A percentile compares a stretch with the other conserved stretches of the same genome.
Evolutionary conservation across 2,888 invertebrate species (phyloP).

Genomic region (Leptinotarsa juncta): DNA sequence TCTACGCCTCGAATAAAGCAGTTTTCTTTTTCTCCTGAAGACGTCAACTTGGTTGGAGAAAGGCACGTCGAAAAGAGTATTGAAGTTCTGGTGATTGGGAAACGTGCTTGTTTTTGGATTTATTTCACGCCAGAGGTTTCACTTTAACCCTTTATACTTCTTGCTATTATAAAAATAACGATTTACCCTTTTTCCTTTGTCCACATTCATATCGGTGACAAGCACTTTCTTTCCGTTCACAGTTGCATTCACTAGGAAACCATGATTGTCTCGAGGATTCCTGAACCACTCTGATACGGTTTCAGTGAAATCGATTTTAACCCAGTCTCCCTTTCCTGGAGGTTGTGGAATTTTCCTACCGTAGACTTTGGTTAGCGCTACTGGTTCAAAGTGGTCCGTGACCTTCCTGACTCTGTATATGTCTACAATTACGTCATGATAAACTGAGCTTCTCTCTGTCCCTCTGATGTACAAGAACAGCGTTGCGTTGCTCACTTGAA

Average conservation of each 20-base stretch:
- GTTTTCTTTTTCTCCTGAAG: too few relatives aligned
- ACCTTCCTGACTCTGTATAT: slow-evolving; percentile 61
- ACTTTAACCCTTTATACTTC: not conserved
- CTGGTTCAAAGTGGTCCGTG: slow-evolving; percentile 59
- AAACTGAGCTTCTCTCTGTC: slow-evolving; percentile 62
- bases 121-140: not conserved
- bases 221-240: slow-evolving; percentile 73
- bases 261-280: slow-evolving; percentile 79
- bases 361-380: slow-evolving; percentile 57
- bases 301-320: slow-evolving; percentile 77
- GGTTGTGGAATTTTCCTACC: slow-evolving; percentile 66
- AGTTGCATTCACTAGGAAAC: slow-evolving; percentile 79
- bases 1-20: too few relatives aligned
- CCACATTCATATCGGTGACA: slow-evolving; percentile 74
- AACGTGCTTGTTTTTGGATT: too few relatives aligned
- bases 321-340: slow-evolving; percentile 77
- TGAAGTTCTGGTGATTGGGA: too few relatives aligned
- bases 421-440: slow-evolving; percentile 59
- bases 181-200: slow-evolving; percentile 67
- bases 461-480: slow-evolving; percentile 76
- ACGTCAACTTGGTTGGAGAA: too few relatives aligned
- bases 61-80: too few relatives aligned
- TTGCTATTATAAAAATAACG: not conserved
- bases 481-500: slow-evolving; percentile 76
- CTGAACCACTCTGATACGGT: slow-evolving; percentile 84